Evolutionary conservation across 2,113 vertebrate genomes (phyloP), one percentile per base, ranked within the genome.

Genomic region (Colossoma macropomum): DNA sequence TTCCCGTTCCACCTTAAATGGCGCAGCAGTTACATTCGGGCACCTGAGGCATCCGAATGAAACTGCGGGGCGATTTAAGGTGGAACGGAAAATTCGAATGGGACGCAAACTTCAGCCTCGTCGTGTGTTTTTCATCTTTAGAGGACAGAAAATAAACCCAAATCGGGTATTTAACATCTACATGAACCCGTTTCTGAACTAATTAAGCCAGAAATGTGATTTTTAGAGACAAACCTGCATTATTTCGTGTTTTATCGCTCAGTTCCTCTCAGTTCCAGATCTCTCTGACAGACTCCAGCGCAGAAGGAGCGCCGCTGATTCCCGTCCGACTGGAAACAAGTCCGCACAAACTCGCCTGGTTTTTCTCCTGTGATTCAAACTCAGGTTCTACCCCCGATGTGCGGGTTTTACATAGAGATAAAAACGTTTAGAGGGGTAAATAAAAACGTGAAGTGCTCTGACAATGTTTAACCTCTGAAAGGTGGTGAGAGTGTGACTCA

Each of bases 181-280:
- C 25, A 38, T 65, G 13, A 23, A 30, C 1, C 11, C 3, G 1
- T 34, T 28, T 12, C 4, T 52, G 52, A 10, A 6, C 34, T 41
- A 17, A 7, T 7, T 6, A 34, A 28, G 27, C 25, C 21, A 0
- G 5, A 70, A 4, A 27, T 0, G 15, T 1, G 16, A 0, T 1
- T 15, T 17, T 0, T 7, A 70, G 77, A 25, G 0, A 90, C 91
- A 30, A 59, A 94, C 94, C 94, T 95, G 94, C 94, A 95, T 95
- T 83, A 77, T 77, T 88, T 45, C 28, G 19, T 10, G 27, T 78
- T n/a, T 28, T 45, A 3, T 41, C n/a, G 8, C 34, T 21, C 30
- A 77, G 32, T 11, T 17, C 62, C 50, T 27, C 72, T 79, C 74
- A 28, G 32, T 32, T 52, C 81, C 60, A 89, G 90, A 89, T 89